Conservation (phyloP, 2,113 vertebrate species). For the Rhinopithecus roxellana region DNA sequence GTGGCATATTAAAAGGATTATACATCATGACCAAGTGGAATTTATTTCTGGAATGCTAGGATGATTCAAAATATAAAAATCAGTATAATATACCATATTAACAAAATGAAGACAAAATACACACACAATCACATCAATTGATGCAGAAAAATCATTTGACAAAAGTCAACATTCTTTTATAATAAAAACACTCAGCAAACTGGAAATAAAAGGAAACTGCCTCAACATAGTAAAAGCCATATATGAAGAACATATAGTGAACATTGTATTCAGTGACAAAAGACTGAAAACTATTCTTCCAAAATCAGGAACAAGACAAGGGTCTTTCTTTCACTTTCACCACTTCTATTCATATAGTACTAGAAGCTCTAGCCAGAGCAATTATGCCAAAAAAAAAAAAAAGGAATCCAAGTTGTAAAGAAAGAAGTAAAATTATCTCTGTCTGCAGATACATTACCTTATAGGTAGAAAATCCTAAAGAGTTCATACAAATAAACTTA, state of each 20-base stretch:
- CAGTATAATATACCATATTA: neutral
- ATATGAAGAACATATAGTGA: neutral
- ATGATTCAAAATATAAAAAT: neutral
- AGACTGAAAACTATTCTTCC: neutral
- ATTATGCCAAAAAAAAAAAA: neutral
- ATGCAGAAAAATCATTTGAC: neutral
- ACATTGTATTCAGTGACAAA: neutral
- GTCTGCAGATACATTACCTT: neutral
- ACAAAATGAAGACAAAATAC: neutral
- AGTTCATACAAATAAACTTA: neutral
- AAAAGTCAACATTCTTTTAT: neutral
- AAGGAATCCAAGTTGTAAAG: neutral
- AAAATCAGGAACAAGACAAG: neutral
- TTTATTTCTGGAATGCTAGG: neutral
- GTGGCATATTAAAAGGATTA: neutral
- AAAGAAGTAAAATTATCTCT: neutral
- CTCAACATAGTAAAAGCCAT: neutral
- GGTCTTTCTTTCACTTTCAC: neutral
- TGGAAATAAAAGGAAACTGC: neutral
- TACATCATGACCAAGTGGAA: neutral
- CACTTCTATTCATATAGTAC: neutral
- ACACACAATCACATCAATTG: neutral
- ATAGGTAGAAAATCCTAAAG: neutral
- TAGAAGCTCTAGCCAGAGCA: neutral
- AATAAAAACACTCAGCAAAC: too few relatives aligned